phyloP scores from a whole-genome alignment of 30 jellyfish, hydroid and myxozoan species.

The Haliclystus octoradiatus region DNA sequence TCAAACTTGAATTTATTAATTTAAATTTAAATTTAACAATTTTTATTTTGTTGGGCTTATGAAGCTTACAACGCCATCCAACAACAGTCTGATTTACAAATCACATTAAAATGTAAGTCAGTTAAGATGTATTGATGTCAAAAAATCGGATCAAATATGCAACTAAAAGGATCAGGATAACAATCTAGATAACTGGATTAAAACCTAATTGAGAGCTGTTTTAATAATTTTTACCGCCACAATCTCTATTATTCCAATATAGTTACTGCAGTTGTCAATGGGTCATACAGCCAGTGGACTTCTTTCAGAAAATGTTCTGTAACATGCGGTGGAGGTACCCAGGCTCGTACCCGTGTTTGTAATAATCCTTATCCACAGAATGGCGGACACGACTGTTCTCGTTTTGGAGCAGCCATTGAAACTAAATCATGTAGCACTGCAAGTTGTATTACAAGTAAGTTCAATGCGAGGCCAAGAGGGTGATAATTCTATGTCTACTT shows the following conservation, averaged over 20 bases:
- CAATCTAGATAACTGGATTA: too few species aligned
- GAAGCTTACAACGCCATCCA: too few species aligned
- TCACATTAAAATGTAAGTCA: too few species aligned
- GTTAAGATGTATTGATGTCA: too few species aligned
- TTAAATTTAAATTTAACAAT: too few species aligned
- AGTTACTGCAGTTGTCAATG: neutral
- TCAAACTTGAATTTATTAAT: too few species aligned
- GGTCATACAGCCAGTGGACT: slow-evolving; percentile 32
- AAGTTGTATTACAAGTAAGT: slow-evolving; percentile 45
- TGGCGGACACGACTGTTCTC: slow-evolving; percentile 28
- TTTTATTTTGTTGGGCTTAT: too few species aligned
- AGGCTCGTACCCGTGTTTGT: slow-evolving; percentile 24
- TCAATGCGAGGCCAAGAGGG: neutral
- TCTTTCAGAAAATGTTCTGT: slow-evolving; percentile 36
- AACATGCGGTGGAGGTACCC: slow-evolving; percentile 42
- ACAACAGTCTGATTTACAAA: too few species aligned
- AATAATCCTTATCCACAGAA: slow-evolving; percentile 24
- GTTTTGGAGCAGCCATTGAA: slow-evolving; percentile 27
- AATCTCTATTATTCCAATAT: neutral
- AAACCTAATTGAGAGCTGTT: too few species aligned
- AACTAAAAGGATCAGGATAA: too few species aligned
- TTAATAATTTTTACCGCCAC: too few species aligned
- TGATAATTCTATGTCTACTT: neutral
- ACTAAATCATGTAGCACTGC: slow-evolving; percentile 7
- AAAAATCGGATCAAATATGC: too few species aligned